phyloP scores from a whole-genome alignment of 2,113 vertebrate genomes.

The Tupaia tana region DNA sequence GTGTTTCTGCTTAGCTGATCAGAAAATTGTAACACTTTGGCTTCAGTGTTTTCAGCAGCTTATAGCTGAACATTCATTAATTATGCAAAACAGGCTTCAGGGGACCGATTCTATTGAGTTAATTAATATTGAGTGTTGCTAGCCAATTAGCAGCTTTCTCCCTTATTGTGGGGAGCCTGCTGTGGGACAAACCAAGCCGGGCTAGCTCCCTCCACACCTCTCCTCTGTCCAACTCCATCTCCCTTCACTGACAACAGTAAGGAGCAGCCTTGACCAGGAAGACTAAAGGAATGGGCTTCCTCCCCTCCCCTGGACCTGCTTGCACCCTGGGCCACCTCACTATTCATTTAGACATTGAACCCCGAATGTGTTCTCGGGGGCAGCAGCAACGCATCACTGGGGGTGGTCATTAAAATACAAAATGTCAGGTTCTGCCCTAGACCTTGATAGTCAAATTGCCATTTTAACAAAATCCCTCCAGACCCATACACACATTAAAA shows the following conservation, averaged over 20 bases:
- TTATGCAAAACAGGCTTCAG: constrained; percentile 80
- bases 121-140: constrained; percentile 76
- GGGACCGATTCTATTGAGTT: constrained; percentile 77
- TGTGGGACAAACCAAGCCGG: constrained; percentile 6
- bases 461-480: constrained; percentile 1
- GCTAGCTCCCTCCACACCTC: not conserved
- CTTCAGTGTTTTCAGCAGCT: constrained; percentile 73
- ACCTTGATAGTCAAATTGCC: not conserved
- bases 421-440: not conserved
- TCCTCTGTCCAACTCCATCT: not conserved
- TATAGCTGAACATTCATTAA: constrained; percentile 78
- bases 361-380: not conserved
- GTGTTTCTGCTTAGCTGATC: constrained; percentile 77
- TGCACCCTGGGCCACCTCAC: not conserved
- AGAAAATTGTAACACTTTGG: constrained; percentile 74
- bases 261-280: not conserved
- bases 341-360: not conserved
- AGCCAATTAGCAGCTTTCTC: constrained; percentile 77
- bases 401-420: not conserved
- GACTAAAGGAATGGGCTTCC: not conserved
- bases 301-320: not conserved
- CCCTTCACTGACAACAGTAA: not conserved
- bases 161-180: constrained; percentile 12
- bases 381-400: not conserved
- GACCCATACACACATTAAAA: not conserved